Evolutionary conservation across 2,888 invertebrate species (phyloP), one percentile per base, ranked within the genome.

Genomic region (Poecilobothrus nobilitatus): DNA sequence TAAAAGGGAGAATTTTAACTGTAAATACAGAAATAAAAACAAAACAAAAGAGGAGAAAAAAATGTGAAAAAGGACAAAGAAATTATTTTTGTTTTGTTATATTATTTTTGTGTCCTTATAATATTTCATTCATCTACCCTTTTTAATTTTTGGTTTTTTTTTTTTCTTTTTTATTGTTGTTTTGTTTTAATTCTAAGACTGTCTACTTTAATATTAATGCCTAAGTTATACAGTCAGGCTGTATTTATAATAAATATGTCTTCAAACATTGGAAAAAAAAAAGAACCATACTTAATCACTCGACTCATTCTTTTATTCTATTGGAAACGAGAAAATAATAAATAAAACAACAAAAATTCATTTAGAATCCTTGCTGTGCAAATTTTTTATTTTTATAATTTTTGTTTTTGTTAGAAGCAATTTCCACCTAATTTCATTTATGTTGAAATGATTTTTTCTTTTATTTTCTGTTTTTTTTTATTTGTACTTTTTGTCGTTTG

Each of bases 371-470:
- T 53, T 53, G 53, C 53, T 53, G 53, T 53, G 53, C n/a, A 18
- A 15, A 53, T n/a, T 18, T 18, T 6, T 53, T 12, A 2, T 18
- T n/a, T 53, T 53, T 2, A 15, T 18, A 15, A 15, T 12, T 53
- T 53, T 53, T 53, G 7, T 53, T 53, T 53, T 53, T 53, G 53
- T 53, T 53, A 53, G 53, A 53, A 53, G 53, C 53, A 53, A 53
- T 53, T 53, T 53, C 53, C 53, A 53, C 53, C 53, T 53, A 53
- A 53, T 53, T 53, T 53, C 53, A 53, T 53, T 53, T 53, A 53
- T 53, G 53, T 53, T 53, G 53, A 18, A 53, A 53, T 2, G 12
- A 4, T 15, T 53, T 18, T 18, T 53, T 53, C 15, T n/a, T 53
- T 1, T 53, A 1, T 18, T 53, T 9, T 53, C 18, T 53, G 1